These are phyloP conservation scores for Hemistola chrysoprasaria DNA, from an alignment of 2,888 invertebrate species.

Conservation along the genomic window DNA sequence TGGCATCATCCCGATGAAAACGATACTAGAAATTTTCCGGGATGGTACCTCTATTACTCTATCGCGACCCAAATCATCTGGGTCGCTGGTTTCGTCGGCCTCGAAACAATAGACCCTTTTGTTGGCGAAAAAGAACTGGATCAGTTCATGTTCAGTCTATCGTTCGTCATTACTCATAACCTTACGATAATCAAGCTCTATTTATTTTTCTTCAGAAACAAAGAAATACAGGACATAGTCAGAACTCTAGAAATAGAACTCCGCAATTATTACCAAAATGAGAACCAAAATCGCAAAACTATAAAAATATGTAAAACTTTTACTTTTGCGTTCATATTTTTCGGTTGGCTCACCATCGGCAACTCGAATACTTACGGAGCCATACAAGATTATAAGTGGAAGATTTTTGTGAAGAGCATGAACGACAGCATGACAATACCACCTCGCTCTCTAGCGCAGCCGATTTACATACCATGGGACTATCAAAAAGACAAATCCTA, in stretches of 20 bases:
- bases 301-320: slow-evolving; percentile 56
- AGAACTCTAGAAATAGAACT: slow-evolving; percentile 60
- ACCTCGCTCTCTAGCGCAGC: slow-evolving; percentile 62
- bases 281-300: slow-evolving; percentile 48
- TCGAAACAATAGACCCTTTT: slow-evolving; percentile 74
- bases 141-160: slow-evolving; percentile 73
- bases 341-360: slow-evolving; percentile 71
- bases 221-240: slow-evolving; percentile 64
- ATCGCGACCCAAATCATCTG: slow-evolving; percentile 64
- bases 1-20: slow-evolving; percentile 73
- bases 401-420: slow-evolving; percentile 45
- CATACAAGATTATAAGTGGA: slow-evolving; percentile 65
- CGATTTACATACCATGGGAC: slow-evolving; percentile 74
- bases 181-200: slow-evolving; percentile 69
- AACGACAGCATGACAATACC: slow-evolving; percentile 51
- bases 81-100: slow-evolving; percentile 70
- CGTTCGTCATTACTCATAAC: slow-evolving; percentile 74
- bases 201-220: slow-evolving; percentile 68
- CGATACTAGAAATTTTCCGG: slow-evolving; percentile 59
- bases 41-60: slow-evolving; percentile 65
- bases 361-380: slow-evolving; percentile 67
- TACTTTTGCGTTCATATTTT: slow-evolving; percentile 62
- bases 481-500: slow-evolving; percentile 60
- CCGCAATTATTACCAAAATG: slow-evolving; percentile 64
- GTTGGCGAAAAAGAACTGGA: slow-evolving; percentile 71